Evolutionary conservation across 2,888 invertebrate genomes (phyloP), one percentile per base, ranked within the genome.

Genomic region (Nectonema munidae): DNA sequence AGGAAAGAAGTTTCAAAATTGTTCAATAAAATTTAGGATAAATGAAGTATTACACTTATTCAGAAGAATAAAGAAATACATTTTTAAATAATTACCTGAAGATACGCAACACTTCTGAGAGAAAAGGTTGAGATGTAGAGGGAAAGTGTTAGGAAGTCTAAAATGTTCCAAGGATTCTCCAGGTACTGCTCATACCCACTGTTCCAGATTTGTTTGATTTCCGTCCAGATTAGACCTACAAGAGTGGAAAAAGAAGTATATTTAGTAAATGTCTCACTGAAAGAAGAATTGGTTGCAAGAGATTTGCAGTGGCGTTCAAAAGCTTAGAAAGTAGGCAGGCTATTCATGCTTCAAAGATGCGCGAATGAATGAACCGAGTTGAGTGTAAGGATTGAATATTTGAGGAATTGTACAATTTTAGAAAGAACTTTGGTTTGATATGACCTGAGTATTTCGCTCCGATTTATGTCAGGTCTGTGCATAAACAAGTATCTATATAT

Each of bases 121-220:
- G 83, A 79, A 39, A 86, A 74, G 1, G 89, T 89, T 39, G 86
- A 81, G 44, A 89, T 77, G 57, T 95, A 95, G 28, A 89, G 61
- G 4, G 86, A 79, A 60, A 89, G 89, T 43, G 89, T 89, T 45
- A 86, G 76, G 57, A 89, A 89, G 60, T 89, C 89, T 48, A 89
- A 74, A 42, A 89, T 81, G 58, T 95, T 89, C 89, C 89, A 89
- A 81, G 89, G 83, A 57, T 95, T 86, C 51, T 79, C 71, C 41
- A 76, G 69, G 59, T 89, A 95, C 53, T 86, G 83, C 50, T 77
- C 72, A 42, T 86, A 62, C 0, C 89, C 89, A 47, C 81, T 76
- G 55, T 83, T 81, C 86, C 86, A 89, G 42, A 95, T 61, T 56
- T 89, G 86, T 55, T 89, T 95, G 48, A 89, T 79, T 61, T 95